Evolutionary conservation across 2,888 invertebrate genomes (phyloP), one percentile per base, ranked within the genome.

Genomic region (Lasioglossum pauxillum): DNA sequence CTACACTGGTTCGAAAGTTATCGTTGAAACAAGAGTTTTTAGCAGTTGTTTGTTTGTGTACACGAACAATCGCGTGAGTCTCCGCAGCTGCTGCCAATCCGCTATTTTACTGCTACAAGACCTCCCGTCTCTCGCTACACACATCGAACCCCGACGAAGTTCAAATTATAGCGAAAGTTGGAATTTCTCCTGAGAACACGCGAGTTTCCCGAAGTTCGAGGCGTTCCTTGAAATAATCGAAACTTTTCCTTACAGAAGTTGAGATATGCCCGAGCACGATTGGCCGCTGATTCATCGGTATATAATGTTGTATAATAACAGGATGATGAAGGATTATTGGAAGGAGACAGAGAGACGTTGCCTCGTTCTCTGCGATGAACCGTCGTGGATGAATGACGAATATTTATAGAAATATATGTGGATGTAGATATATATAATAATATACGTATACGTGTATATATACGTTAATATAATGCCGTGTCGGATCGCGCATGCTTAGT

Each of bases 401-500:
- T 80, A 87, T 88, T 69, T 90, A 76, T 82, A 64, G 31, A 64
- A 64, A 16, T 64, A 64, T 64, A 64, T 12, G 44, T 44, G n/a
- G 0, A 60, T 27, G 5, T 60, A 27, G 14, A n/a, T 60, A 4
- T 57, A 57, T 8, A 60, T 16, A 44, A 44, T 60, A 60, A 23
- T 57, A 57, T 57, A 57, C n/a, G 57, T n/a, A n/a, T n/a, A 57
- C n/a, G 23, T 57, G 53, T 53, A 76, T 78, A 80, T 79, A 69
- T 75, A 71, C 27, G 64, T 31, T 60, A 60, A 31, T 72, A 78
- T 71, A 71, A 75, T 74, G 79, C 64, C 41, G 86, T 83, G 82
- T 84, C 23, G 83, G 78, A 89, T 88, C 90, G 88, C 90, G 82
- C 90, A 93, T 93, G 92, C 92, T 90, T 91, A 92, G 87, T 92